phyloP scores from a whole-genome alignment of 2,797 vertebrate species.

The Sylvia borin region DNA sequence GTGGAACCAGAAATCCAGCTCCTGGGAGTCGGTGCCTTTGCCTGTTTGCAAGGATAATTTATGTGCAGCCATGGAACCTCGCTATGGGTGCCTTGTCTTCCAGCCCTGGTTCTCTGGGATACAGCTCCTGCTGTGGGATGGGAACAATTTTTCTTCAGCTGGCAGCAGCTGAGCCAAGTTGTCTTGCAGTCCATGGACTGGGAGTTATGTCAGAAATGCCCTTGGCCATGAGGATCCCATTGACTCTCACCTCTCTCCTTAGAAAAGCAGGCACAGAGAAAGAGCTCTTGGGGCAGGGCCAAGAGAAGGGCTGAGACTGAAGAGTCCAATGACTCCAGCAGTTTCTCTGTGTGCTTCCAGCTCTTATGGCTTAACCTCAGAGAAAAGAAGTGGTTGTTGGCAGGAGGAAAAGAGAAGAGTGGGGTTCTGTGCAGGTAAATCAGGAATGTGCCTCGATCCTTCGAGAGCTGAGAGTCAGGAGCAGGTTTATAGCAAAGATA shows the following conservation, averaged over 20 bases:
- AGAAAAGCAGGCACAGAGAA: neutral
- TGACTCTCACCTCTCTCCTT: neutral
- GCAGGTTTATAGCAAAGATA: neutral
- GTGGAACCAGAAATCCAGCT: neutral
- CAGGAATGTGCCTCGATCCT: neutral
- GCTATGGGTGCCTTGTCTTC: neutral
- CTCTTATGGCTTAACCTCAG: neutral
- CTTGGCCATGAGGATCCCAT: neutral
- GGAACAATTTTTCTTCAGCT: neutral
- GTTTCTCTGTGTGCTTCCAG: neutral
- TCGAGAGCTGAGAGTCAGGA: neutral
- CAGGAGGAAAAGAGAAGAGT: neutral
- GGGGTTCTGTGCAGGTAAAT: neutral
- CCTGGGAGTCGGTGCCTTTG: neutral
- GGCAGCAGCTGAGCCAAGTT: neutral
- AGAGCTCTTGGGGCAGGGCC: neutral
- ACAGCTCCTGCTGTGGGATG: neutral
- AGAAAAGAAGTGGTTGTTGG: neutral
- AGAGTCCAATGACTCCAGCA: neutral
- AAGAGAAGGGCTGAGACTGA: neutral
- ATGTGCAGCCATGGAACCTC: neutral
- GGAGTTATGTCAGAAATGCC: neutral
- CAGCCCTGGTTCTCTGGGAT: neutral
- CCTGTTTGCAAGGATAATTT: neutral
- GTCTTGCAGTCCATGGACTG: neutral